phyloP scores from a whole-genome alignment of 2,113 vertebrate genomes.

The Capreolus pygargus region DNA sequence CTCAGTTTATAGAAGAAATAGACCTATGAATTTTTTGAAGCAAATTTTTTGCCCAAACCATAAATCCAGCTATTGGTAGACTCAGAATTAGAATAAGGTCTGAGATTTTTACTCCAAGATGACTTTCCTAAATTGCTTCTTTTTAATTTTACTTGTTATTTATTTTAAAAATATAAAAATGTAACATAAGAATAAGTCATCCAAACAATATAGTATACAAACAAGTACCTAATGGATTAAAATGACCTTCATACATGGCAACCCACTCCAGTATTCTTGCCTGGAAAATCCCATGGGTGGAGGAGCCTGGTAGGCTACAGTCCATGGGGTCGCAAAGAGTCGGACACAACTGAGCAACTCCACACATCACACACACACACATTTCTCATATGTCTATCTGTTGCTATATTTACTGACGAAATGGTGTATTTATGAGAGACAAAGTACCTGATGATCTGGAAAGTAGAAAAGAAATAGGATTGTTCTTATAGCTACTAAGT shows the following conservation, averaged over 20 bases:
- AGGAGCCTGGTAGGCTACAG: too few relatives aligned
- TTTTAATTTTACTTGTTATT: background rate
- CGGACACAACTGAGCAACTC: too few relatives aligned
- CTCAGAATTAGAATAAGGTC: background rate
- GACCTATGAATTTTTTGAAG: background rate
- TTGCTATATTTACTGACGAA: background rate
- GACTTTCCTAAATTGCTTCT: background rate
- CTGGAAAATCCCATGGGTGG: too few relatives aligned
- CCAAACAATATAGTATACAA: background rate
- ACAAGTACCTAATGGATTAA: background rate
- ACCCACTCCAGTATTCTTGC: too few relatives aligned
- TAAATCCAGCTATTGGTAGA: background rate
- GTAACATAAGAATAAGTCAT: background rate
- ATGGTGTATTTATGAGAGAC: background rate
- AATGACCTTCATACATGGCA: background rate
- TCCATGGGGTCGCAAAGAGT: too few relatives aligned
- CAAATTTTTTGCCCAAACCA: background rate
- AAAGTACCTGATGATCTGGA: background rate
- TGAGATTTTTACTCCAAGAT: background rate
- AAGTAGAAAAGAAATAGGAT: background rate
- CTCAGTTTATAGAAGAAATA: background rate
- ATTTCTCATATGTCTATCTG: background rate
- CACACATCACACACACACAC: too few relatives aligned
- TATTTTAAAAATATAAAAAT: constrained; percentile 10
- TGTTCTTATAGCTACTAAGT: background rate